These are phyloP conservation scores for Ranitomeya variabilis DNA, from an alignment of 2,113 vertebrate species.

Conservation along the genomic window DNA sequence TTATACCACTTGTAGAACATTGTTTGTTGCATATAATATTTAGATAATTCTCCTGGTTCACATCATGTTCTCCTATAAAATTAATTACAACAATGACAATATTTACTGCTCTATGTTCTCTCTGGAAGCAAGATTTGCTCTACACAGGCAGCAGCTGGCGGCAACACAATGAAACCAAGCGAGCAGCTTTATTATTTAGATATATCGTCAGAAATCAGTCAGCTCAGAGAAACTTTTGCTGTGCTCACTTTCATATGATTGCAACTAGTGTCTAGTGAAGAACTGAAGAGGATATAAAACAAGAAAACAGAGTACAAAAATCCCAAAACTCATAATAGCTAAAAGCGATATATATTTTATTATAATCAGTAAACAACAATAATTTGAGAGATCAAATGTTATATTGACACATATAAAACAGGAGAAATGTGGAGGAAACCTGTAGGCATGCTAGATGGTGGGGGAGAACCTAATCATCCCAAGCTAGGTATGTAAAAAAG, in stretches of 20 bases:
- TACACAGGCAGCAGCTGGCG: background rate
- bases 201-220: background rate
- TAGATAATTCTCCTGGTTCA: background rate
- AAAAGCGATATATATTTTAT: too few species aligned
- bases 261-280: background rate
- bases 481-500: too few species aligned
- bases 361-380: too few species aligned
- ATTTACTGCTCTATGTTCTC: background rate
- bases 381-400: too few species aligned
- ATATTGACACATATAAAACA: too few species aligned
- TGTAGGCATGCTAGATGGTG: too few species aligned
- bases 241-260: background rate
- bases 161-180: background rate
- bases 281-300: too few species aligned
- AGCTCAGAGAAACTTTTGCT: background rate
- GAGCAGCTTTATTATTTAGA: background rate
- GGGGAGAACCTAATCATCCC: too few species aligned
- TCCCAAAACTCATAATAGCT: too few species aligned
- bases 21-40: slow-evolving; percentile 29
- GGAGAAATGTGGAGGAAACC: too few species aligned
- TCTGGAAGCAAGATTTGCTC: slow-evolving; percentile 1
- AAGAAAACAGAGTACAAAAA: too few species aligned
- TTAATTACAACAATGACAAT: slow-evolving; percentile 26
- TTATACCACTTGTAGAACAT: slow-evolving; percentile 1
- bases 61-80: background rate